Conservation (phyloP, 2,797 vertebrate species). For the Sternotherus odoratus region DNA sequence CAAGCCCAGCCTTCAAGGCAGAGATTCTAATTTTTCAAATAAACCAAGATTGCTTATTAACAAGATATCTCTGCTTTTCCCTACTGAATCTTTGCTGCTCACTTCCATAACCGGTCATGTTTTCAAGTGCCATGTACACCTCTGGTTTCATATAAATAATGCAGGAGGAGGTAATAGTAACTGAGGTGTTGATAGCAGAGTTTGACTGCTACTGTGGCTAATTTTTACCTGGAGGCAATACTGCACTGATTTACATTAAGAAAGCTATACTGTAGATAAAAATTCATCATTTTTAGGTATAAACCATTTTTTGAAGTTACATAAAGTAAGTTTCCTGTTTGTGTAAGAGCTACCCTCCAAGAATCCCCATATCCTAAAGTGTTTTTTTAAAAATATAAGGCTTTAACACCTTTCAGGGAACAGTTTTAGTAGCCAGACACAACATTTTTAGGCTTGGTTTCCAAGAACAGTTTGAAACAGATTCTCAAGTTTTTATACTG, state of each 20-base stretch:
- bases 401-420: not conserved
- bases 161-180: not conserved
- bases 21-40: not conserved
- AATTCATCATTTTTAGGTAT: not conserved
- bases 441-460: not conserved
- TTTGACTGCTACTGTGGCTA: not conserved
- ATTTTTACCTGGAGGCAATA: not conserved
- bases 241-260: not conserved
- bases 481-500: not conserved
- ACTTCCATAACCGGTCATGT: not conserved
- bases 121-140: not conserved
- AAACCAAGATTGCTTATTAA: not conserved
- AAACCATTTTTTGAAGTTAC: not conserved
- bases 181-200: not conserved
- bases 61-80: not conserved
- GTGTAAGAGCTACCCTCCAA: not conserved
- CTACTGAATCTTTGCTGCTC: not conserved
- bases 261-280: not conserved
- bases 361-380: no score
- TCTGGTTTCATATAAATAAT: not conserved
- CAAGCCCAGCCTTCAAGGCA: no score
- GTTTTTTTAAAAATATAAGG: not conserved
- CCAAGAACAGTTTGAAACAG: not conserved
- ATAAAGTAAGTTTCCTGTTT: not conserved
- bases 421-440: not conserved